Evolutionary conservation across 2,113 vertebrate species (phyloP), one percentile per base, ranked within the genome.

Genomic region (Grus americana): DNA sequence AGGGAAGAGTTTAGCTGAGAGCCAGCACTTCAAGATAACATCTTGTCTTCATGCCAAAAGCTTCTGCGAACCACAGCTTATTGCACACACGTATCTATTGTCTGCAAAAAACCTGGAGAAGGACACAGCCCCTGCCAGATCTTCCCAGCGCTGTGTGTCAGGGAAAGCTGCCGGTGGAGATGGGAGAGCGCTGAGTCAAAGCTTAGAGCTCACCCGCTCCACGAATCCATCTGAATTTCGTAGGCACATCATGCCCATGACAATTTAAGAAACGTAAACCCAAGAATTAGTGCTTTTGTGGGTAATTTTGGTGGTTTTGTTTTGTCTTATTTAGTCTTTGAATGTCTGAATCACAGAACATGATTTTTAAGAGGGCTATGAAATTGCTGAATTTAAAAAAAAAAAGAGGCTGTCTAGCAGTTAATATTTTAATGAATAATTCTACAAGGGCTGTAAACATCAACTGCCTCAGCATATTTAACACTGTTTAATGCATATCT

Each of bases 381-480:
- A 83, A 78, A 90, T 84, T 58, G 52, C 10, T 50, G 38, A 71
- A 32, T 70, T 70, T 3, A 72, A 54, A 36, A 55, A 36, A 76
- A 84, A 54, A 30, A 15, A 54, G 52, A 61, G 26, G 47, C 58
- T 86, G 88, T 92, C 92, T 92, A 61, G 94, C 74, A 71, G 81
- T 74, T 95, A 95, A 94, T 89, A 82, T 85, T 95, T 83, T 85
- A 93, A 96, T 68, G 66, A 93, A 59, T 90, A 79, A 92, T 95
- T 95, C 79, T 61, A 59, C 17, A 58, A 40, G 80, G 61, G 62
- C 26, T 78, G 70, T 54, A 78, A 96, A 79, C 68, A 88, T 90
- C 86, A 73, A 95, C 47, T 87, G 75, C 83, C 66, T 92, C 50
- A 54, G 79, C 55, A 58, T 22, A 79, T 65, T 90, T 86, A 85